phyloP scores from a whole-genome alignment of 2,888 invertebrate genomes.

The Mayetiola destructor region DNA sequence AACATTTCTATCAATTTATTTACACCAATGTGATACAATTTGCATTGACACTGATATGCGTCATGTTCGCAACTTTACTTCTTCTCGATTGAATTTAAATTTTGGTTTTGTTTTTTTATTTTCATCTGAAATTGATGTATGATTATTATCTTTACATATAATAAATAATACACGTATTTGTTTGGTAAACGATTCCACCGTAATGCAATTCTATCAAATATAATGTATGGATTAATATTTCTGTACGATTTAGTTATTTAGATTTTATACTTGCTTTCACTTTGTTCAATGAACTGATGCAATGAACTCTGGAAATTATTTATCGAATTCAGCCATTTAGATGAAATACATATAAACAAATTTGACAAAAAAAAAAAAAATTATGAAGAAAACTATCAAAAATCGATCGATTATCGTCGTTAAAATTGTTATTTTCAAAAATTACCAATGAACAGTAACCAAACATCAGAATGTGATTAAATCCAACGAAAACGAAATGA shows the following conservation, averaged over 20 bases:
- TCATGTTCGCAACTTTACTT: too few relatives aligned
- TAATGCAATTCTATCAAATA: too few relatives aligned
- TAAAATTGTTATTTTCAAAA: neutral
- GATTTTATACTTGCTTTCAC: too few relatives aligned
- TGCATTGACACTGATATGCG: too few relatives aligned
- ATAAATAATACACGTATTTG: neutral
- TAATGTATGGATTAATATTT: too few relatives aligned
- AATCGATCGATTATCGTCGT: too few relatives aligned
- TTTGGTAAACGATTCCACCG: constrained; percentile 1
- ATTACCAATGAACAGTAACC: neutral
- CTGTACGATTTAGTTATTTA: too few relatives aligned
- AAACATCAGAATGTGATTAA: too few relatives aligned
- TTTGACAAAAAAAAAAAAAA: neutral
- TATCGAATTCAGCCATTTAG: constrained; percentile 4
- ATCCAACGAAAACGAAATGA: too few relatives aligned
- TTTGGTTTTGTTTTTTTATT: neutral
- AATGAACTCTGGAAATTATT: neutral
- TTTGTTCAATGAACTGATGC: neutral
- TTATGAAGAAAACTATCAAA: too few relatives aligned
- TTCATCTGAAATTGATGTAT: neutral
- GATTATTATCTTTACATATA: neutral
- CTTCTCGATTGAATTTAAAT: neutral
- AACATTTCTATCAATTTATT: neutral
- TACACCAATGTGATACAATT: neutral
- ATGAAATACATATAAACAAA: too few relatives aligned